Evolutionary conservation across 1,140 invertebrate genomes (phyloP).

Genomic region (Scaptodrosophila lebanonensis): DNA sequence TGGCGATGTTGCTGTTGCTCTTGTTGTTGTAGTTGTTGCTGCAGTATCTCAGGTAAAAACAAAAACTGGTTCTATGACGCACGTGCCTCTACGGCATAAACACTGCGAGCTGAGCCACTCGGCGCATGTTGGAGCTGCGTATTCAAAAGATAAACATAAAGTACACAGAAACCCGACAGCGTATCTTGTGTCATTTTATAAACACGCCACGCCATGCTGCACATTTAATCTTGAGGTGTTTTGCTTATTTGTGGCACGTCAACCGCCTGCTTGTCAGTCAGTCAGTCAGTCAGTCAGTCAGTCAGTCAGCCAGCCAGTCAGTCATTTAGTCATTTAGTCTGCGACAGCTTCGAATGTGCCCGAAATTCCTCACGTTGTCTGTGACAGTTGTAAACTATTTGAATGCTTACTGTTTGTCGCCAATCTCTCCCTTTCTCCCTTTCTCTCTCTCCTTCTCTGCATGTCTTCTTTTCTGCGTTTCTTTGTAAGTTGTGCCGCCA

Average conservation of each 20-base stretch:
- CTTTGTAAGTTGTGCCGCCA: constrained; percentile 22
- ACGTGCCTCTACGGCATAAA: constrained; percentile 36
- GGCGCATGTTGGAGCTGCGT: not conserved
- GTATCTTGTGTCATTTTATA: constrained; percentile 57
- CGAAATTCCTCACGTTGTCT: constrained; percentile 25
- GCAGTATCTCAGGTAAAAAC: constrained; percentile 7
- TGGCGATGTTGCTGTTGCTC: constrained; percentile 12
- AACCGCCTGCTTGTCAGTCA: constrained; percentile 61
- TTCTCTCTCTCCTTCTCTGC: not conserved
- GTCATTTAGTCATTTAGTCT: not conserved
- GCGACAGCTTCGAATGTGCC: constrained; percentile 11
- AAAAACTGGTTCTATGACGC: constrained; percentile 37
- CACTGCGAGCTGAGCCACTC: constrained; percentile 10
- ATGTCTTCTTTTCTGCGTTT: not conserved
- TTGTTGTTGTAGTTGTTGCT: constrained; percentile 6
- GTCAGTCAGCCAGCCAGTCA: constrained; percentile 2
- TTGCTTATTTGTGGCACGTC: constrained; percentile 61
- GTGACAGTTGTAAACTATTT: constrained; percentile 42
- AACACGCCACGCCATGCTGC: constrained; percentile 43
- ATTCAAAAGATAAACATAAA: constrained; percentile 44
- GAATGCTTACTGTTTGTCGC: constrained; percentile 8
- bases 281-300: constrained; percentile 27
- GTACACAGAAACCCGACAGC: constrained; percentile 40
- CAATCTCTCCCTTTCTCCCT: not conserved
- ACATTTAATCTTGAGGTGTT: constrained; percentile 66